A percentile compares a stretch with the other conserved stretches of the same genome.
phyloP scores from a whole-genome alignment of 2,888 invertebrate genomes.

The Spilarctia lutea region DNA sequence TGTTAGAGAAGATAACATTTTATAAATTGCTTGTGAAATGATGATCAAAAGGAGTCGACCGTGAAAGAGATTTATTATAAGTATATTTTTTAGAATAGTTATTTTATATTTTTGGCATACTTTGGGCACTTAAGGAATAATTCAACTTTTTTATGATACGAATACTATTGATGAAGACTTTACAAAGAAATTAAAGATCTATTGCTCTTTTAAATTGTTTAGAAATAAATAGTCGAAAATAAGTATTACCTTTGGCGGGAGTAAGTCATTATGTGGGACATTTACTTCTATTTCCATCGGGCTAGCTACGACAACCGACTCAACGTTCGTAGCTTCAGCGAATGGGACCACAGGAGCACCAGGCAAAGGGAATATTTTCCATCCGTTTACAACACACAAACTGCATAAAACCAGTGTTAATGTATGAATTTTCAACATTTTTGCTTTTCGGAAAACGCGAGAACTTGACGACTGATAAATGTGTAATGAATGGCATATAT shows the following conservation, averaged over 20 bases:
- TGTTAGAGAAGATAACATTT: neutral
- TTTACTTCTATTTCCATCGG: neutral
- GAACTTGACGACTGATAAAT: slow-evolving; percentile 36
- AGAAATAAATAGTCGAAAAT: neutral
- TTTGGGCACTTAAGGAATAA: neutral
- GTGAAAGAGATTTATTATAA: too few species aligned
- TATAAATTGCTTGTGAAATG: neutral
- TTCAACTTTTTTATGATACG: neutral
- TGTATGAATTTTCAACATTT: slow-evolving; percentile 38
- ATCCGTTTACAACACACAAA: slow-evolving; percentile 44
- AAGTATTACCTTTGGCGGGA: slow-evolving; percentile 10
- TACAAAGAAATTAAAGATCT: too few species aligned
- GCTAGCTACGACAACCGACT: neutral
- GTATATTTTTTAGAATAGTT: too few species aligned
- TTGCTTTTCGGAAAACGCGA: slow-evolving; percentile 28
- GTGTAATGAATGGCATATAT: slow-evolving; percentile 47
- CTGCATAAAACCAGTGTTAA: slow-evolving; percentile 35
- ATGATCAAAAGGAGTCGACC: too few species aligned
- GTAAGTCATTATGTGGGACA: slow-evolving; percentile 6
- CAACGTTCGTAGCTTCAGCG: slow-evolving; percentile 1
- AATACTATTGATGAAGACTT: too few species aligned
- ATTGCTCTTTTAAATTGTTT: neutral
- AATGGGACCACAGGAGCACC: neutral
- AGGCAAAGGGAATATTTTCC: slow-evolving; percentile 60
- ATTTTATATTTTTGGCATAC: neutral